Conservation (phyloP, 2,797 vertebrate species). For the Sciurus vulgaris region DNA sequence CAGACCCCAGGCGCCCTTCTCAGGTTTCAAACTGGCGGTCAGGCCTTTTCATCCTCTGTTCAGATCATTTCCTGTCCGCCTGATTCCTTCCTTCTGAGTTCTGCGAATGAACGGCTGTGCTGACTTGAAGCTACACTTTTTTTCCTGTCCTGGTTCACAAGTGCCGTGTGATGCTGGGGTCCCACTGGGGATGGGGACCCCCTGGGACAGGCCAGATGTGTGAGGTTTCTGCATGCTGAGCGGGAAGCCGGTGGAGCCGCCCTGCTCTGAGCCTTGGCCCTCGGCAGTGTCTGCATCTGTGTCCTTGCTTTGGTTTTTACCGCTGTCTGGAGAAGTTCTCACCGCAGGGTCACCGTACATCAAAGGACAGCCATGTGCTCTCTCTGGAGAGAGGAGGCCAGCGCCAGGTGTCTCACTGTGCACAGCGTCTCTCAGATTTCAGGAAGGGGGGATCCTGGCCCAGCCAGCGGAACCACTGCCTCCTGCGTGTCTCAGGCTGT, state of each 20-base stretch:
- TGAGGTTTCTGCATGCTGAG: not conserved
- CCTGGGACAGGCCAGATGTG: not conserved
- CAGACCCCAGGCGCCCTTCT: not conserved
- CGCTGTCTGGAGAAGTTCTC: not conserved
- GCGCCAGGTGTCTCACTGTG: rapidly evolving
- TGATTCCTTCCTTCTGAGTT: constrained; percentile 64
- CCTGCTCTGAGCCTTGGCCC: no score
- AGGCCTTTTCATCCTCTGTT: constrained; percentile 29
- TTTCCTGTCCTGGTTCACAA: not conserved
- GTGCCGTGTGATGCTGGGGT: not conserved
- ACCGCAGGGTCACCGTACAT: not conserved
- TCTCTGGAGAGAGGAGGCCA: not conserved
- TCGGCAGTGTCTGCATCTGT: no score
- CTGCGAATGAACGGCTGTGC: not conserved
- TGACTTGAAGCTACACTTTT: not conserved
- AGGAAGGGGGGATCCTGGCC: no score
- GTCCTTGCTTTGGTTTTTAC: not conserved
- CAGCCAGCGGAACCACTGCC: not conserved
- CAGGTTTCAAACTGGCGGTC: constrained; percentile 28
- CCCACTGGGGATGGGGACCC: not conserved
- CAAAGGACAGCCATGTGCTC: not conserved
- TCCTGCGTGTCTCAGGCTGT: no score
- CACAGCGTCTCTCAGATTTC: rapidly evolving
- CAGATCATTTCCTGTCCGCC: constrained; percentile 37
- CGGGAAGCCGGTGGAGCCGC: no score